These are phyloP conservation scores for Potamilus streckersoni DNA, from an alignment of 1,140 invertebrate species.

Conservation along the genomic window DNA sequence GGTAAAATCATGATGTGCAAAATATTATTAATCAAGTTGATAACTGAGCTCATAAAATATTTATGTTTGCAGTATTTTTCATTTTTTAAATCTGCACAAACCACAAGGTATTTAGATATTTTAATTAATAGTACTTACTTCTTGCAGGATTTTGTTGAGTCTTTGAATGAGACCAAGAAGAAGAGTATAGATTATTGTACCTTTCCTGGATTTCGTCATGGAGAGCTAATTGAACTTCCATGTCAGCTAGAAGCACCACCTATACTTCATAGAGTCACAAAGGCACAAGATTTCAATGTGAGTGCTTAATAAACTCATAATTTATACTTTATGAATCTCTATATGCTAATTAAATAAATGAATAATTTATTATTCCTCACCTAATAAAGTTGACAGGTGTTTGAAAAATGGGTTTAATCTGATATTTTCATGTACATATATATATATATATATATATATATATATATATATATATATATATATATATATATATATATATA, in stretches of 20 bases:
- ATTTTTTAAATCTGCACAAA: background rate
- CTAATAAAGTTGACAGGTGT: no score
- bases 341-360: no score
- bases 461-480: no score
- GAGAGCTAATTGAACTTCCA: slow-evolving; percentile 61
- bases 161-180: slow-evolving; percentile 55
- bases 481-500: no score
- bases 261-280: slow-evolving; percentile 61
- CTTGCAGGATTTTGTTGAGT: slow-evolving; percentile 55
- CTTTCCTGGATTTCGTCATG: slow-evolving; percentile 61
- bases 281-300: slow-evolving; percentile 65
- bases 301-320: slow-evolving; percentile 12
- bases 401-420: background rate
- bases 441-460: no score
- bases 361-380: no score
- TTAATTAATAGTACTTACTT: background rate
- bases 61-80: background rate
- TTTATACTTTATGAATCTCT: background rate
- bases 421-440: no score
- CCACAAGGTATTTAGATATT: background rate
- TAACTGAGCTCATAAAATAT: no score
- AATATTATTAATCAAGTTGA: background rate
- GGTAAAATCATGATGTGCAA: background rate
- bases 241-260: slow-evolving; percentile 61
- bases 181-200: slow-evolving; percentile 58